These are phyloP conservation scores for Melospiza georgiana DNA, from an alignment of 2,113 vertebrate genomes.

Conservation along the genomic window DNA sequence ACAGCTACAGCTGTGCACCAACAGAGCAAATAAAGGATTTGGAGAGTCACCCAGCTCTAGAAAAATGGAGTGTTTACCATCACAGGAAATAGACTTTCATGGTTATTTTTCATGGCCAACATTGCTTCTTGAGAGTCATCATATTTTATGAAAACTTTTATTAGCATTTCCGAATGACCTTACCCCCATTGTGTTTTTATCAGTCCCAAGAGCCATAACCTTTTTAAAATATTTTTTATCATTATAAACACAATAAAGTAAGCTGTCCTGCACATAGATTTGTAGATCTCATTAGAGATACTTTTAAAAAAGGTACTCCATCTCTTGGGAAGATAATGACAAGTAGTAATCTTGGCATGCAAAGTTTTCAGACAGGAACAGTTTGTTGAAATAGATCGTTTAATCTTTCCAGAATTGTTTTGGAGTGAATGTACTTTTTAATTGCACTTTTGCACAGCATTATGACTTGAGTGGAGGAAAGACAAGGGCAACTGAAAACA, in stretches of 20 bases:
- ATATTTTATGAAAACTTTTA: constrained; percentile 79
- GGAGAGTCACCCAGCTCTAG: neutral
- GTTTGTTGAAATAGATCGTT: constrained; percentile 43
- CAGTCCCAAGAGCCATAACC: constrained; percentile 70
- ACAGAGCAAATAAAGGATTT: constrained; percentile 29
- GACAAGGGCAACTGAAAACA: neutral
- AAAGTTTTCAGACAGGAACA: constrained; percentile 63
- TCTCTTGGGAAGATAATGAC: constrained; percentile 66
- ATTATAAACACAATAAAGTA: constrained; percentile 76
- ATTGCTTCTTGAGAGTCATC: constrained; percentile 58
- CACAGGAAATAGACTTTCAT: constrained; percentile 53
- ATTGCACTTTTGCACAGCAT: neutral
- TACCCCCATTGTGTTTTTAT: constrained; percentile 65
- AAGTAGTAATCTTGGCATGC: constrained; percentile 59
- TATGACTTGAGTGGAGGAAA: neutral
- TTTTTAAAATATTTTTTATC: constrained; percentile 74
- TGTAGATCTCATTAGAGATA: constrained; percentile 78
- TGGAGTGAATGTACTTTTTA: neutral
- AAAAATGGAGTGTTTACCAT: constrained; percentile 4
- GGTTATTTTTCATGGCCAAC: constrained; percentile 55
- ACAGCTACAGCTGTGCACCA: neutral
- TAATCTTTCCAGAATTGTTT: constrained; percentile 33
- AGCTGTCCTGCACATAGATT: constrained; percentile 68
- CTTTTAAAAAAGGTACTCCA: constrained; percentile 66
- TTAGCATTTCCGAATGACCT: constrained; percentile 75